Base-by-base conservation (phyloP, 2,797 vertebrate genomes). In the Manis crassicaudata region DNA sequence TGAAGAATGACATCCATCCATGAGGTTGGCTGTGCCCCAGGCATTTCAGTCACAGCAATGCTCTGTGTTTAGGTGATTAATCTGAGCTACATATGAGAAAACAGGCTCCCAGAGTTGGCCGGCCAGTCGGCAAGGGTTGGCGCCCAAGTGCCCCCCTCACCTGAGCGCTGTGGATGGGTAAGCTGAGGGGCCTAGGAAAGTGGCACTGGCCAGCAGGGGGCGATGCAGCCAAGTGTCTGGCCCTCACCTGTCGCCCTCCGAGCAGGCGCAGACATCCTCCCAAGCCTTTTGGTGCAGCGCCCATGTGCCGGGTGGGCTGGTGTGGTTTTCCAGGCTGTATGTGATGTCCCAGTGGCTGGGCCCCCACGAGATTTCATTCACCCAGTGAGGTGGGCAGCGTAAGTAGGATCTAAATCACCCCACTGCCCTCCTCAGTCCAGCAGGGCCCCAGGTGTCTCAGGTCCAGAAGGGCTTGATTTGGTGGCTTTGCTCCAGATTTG, bases 121-220 rank as follows among this genome's bases (percentile, higher is more conserved):
- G 2, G 40, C 54, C 13, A 4, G 50, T 32, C 70, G 12, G 13
- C 7, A 1, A 18, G 56, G 16, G 6, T 35, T 18, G 25, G 50
- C 56, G 56, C 29, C 23, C 35, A 0, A 12, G 46, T 46, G 46
- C 46, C 46, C 46, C 46, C 46, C 46, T 46, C 46, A 46, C 10
- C 46, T 46, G 46, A 46, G 46, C 46, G 46, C 46, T 12, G 46
- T 46, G 10, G 46, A 46, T 46, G 46, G 37, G 37, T 3, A 46
- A 46, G 46, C 46, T 46, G 46, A 46, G 46, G 46, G 46, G 46
- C 46, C 46, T 46, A 76, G 68, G 67, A 2, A 29, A 25, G 35
- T 8, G 3, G 50, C 1, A 1, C 27, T 73, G 67, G 58, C 87
- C 92, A 67, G 94, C 87, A 94, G 95, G 76, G 83, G 97, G 96